Percentiles rank a stretch among this genome's conserved stretches.
phyloP scores from a whole-genome alignment of 2,888 invertebrate genomes.

The Drosophila villosipedis region DNA sequence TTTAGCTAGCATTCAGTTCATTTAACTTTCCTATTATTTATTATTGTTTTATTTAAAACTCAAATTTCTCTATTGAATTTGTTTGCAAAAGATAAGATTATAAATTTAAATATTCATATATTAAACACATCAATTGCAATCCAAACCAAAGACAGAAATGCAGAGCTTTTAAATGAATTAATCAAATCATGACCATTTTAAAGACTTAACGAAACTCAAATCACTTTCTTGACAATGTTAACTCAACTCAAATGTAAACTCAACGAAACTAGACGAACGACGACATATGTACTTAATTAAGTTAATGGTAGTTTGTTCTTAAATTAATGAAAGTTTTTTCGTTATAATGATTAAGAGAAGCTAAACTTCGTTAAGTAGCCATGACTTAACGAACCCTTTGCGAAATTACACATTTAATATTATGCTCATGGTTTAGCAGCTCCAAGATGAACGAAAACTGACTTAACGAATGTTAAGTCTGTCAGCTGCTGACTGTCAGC shows the following conservation, averaged over 20 bases:
- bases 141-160: background rate
- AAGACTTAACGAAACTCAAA: background rate
- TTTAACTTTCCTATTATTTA: too few species aligned
- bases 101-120: background rate
- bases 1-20: too few species aligned
- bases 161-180: too few species aligned
- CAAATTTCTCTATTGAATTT: background rate
- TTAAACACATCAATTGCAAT: background rate
- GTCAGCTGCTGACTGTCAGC: background rate
- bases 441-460: constrained; percentile 7
- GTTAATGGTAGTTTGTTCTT: background rate
- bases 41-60: too few species aligned
- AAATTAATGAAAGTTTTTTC: background rate
- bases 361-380: background rate
- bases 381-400: background rate
- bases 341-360: background rate
- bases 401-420: background rate
- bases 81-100: background rate
- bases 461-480: constrained; percentile 16
- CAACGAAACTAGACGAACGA: background rate
- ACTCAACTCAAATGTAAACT: background rate
- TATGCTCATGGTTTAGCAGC: background rate
- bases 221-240: background rate
- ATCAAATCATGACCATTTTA: background rate
- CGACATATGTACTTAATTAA: background rate